A percentile compares a stretch with the other conserved stretches of the same genome.
Conservation (phyloP, 2,113 vertebrate species). For the Oncorhynchus clarkii region DNA sequence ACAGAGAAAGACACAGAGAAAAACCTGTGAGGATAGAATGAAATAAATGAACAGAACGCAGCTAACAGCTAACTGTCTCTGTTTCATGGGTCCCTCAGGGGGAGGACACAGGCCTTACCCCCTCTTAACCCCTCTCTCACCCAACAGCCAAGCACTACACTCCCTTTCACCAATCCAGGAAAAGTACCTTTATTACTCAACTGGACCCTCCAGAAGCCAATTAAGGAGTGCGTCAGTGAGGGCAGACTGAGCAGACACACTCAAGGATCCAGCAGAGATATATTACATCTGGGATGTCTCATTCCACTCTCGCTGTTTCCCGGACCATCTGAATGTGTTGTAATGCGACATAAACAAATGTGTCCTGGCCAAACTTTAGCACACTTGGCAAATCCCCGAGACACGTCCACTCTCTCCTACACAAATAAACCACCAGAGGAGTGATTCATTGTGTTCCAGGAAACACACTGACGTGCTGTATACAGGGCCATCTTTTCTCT, state of each 20-base stretch:
- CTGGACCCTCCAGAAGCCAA: neutral
- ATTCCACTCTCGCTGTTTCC: neutral
- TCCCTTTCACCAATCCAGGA: neutral
- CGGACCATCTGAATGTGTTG: too few species aligned
- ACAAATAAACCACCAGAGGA: neutral
- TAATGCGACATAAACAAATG: neutral
- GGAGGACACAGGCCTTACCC: too few species aligned
- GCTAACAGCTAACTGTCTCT: neutral
- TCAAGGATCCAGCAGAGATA: neutral
- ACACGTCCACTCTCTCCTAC: neutral
- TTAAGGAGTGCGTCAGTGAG: neutral
- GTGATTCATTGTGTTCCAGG: neutral
- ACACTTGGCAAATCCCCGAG: neutral
- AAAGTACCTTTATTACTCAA: neutral
- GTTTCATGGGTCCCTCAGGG: neutral
- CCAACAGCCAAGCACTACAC: neutral
- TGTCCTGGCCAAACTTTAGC: neutral
- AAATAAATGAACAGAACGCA: neutral
- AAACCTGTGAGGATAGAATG: neutral
- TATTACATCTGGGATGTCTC: neutral
- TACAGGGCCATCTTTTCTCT: neutral
- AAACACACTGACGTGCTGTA: neutral
- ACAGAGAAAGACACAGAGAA: neutral
- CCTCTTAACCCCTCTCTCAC: neutral
- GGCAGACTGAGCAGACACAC: neutral